A percentile compares a stretch with the other conserved stretches of the same genome.
These are phyloP conservation scores for Bombus picipes DNA, from an alignment of 1,140 invertebrate species.

Conservation along the genomic window DNA sequence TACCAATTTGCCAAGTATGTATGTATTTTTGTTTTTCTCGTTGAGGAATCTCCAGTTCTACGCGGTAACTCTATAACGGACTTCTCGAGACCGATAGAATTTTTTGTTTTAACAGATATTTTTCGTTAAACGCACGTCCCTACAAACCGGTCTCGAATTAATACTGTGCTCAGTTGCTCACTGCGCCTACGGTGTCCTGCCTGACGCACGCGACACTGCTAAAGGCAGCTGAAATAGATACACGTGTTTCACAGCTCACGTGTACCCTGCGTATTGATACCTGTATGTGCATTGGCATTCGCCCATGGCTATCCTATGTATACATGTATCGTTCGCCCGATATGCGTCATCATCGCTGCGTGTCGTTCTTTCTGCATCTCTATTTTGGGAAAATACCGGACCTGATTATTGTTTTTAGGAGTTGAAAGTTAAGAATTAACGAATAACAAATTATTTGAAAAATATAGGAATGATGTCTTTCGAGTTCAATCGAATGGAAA, in stretches of 20 bases:
- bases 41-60: not conserved
- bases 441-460: not conserved
- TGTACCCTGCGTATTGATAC: constrained; percentile 17
- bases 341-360: constrained; percentile 31
- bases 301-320: not conserved
- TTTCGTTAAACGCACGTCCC: not conserved
- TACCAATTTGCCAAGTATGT: not conserved
- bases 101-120: not conserved
- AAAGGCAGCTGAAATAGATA: not conserved
- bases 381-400: not conserved
- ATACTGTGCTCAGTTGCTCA: not conserved
- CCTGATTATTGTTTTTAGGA: not conserved
- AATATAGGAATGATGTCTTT: too few relatives aligned
- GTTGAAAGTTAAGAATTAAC: too few relatives aligned
- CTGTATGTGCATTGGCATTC: not conserved
- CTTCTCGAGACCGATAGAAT: too few relatives aligned
- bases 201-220: not conserved
- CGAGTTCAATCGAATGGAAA: not conserved
- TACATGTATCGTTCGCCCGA: not conserved
- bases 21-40: not conserved
- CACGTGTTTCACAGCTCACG: constrained; percentile 45
- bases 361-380: not conserved
- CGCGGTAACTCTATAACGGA: not conserved
- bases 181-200: not conserved
- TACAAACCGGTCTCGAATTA: not conserved